These are phyloP conservation scores for Potorous gilbertii DNA, from an alignment of 2,797 vertebrate genomes.

Conservation along the genomic window DNA sequence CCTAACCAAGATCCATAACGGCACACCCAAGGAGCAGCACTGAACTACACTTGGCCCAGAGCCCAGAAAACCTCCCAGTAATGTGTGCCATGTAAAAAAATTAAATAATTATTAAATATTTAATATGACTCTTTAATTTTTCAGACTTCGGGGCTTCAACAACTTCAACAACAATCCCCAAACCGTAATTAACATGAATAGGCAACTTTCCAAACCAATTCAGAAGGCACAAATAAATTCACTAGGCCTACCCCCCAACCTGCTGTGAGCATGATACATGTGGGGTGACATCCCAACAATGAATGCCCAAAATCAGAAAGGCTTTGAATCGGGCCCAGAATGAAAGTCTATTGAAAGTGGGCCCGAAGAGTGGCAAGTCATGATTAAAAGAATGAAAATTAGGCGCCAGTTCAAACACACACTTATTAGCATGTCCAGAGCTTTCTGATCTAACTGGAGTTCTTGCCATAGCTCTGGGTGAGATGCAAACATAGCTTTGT, in stretches of 20 bases:
- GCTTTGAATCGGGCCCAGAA: background rate
- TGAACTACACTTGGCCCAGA: slow-evolving; percentile 12
- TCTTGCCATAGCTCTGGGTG: background rate
- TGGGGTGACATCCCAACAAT: background rate
- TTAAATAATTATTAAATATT: slow-evolving; percentile 66
- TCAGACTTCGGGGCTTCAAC: slow-evolving; percentile 56
- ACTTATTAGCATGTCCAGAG: slow-evolving; percentile 51
- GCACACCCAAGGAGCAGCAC: background rate
- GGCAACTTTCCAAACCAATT: slow-evolving; percentile 54
- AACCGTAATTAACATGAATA: slow-evolving; percentile 64
- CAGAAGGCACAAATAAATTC: slow-evolving; percentile 42
- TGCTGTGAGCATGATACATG: background rate
- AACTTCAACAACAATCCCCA: slow-evolving; percentile 60
- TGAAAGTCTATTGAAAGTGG: slow-evolving; percentile 26
- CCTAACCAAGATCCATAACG: slow-evolving; percentile 25
- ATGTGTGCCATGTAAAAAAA: background rate
- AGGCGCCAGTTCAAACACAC: slow-evolving; percentile 15
- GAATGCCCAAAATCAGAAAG: slow-evolving; percentile 8
- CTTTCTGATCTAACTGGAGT: background rate
- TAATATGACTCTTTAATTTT: slow-evolving; percentile 60
- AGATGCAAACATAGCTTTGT: background rate
- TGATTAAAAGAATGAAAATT: slow-evolving; percentile 49
- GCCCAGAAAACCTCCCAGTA: slow-evolving; percentile 36
- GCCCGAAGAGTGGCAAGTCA: slow-evolving; percentile 11
- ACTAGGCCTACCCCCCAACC: background rate